Percentiles rank a stretch among this genome's conserved stretches.
Conservation (phyloP, 2,797 vertebrate species). For the Varecia variegata region DNA sequence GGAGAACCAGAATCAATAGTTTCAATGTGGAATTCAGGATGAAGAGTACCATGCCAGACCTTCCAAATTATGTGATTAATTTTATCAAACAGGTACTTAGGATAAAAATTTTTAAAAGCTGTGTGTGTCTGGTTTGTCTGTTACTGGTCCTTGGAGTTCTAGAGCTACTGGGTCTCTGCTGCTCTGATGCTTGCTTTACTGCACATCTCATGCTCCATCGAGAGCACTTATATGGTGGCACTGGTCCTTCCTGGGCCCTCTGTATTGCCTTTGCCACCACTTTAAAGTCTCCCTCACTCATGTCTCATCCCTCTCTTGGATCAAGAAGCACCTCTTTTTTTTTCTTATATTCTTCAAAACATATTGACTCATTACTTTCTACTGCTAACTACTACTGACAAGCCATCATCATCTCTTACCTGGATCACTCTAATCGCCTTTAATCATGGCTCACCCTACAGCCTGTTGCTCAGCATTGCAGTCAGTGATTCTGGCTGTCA, state of each 20-base stretch:
- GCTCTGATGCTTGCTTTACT: not conserved
- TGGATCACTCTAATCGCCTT: not conserved
- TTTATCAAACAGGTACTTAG: not conserved
- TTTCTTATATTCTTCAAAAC: not conserved
- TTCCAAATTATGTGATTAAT: not conserved
- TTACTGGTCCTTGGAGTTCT: not conserved
- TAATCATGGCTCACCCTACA: not conserved
- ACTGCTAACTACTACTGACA: not conserved
- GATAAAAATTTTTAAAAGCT: not conserved
- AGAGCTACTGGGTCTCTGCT: not conserved
- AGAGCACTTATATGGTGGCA: not conserved
- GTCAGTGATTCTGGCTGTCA: not conserved
- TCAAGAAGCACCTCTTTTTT: not conserved
- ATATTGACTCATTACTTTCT: not conserved
- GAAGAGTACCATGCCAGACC: not conserved
- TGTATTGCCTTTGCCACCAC: not conserved
- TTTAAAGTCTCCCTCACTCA: not conserved
- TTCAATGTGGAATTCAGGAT: not conserved
- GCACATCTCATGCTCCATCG: not conserved
- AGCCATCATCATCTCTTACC: not conserved
- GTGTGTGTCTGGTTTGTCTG: not conserved
- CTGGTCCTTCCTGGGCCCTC: not conserved
- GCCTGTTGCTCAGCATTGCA: not conserved
- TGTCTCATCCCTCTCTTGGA: not conserved
- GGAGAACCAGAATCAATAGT: not conserved